These are phyloP conservation scores for Pangasianodon gigas DNA, from an alignment of 2,113 vertebrate species.

Conservation along the genomic window DNA sequence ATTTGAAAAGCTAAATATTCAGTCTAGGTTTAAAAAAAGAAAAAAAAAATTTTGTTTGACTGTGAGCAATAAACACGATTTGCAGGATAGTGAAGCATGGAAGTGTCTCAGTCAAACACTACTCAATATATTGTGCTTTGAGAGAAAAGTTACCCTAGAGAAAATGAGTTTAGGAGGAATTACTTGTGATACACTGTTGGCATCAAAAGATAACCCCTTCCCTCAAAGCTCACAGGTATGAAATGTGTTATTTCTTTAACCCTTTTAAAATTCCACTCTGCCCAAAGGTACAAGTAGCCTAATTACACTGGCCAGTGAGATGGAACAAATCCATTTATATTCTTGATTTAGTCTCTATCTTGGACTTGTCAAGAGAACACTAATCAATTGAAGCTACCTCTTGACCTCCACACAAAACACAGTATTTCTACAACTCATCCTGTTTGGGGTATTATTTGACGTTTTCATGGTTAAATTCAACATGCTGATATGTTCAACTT, in stretches of 20 bases:
- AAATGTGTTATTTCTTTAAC: slow-evolving; percentile 11
- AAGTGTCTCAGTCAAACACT: neutral
- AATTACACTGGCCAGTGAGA: slow-evolving; percentile 32
- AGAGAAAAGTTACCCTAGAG: neutral
- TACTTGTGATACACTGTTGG: neutral
- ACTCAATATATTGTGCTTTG: neutral
- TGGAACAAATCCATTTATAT: slow-evolving; percentile 40
- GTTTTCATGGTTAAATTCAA: neutral
- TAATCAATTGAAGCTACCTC: neutral
- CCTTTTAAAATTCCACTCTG: slow-evolving; percentile 10
- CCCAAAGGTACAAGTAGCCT: neutral
- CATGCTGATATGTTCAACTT: neutral
- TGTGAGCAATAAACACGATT: neutral
- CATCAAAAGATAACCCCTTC: neutral
- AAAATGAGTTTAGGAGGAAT: neutral
- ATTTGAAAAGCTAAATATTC: neutral
- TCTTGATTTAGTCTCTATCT: slow-evolving; percentile 32
- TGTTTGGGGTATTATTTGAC: neutral
- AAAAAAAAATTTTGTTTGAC: neutral
- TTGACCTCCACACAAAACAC: neutral
- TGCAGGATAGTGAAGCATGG: neutral
- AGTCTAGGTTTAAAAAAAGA: neutral
- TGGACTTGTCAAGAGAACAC: neutral
- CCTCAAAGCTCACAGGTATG: neutral
- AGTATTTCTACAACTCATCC: neutral